Conservation (phyloP, 2,797 vertebrate genomes). For the Tiaroga cobitis region DNA sequence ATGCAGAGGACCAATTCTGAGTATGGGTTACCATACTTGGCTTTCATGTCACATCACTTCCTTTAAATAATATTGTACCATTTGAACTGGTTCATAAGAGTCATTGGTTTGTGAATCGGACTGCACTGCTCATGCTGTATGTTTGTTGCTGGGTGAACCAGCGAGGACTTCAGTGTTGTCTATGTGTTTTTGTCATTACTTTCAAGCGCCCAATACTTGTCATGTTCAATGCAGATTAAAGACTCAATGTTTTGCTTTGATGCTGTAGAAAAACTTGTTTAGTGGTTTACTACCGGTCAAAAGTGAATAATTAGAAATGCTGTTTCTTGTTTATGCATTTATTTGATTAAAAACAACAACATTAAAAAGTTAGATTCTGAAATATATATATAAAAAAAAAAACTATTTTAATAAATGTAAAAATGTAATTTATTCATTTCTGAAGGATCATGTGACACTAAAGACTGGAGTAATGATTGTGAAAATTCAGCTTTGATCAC, state of each 20-base stretch:
- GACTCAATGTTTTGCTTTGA: neutral
- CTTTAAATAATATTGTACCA: neutral
- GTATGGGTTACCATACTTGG: neutral
- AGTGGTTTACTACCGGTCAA: neutral
- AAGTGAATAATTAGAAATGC: neutral
- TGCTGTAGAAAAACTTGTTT: neutral
- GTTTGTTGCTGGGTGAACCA: neutral
- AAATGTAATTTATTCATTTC: neutral
- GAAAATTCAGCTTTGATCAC: neutral
- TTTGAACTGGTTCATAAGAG: neutral
- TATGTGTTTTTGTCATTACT: neutral
- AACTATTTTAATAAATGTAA: neutral
- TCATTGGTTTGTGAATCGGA: neutral
- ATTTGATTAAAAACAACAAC: neutral
- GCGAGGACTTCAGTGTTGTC: neutral
- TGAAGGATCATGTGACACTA: neutral
- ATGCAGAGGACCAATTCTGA: too few species aligned
- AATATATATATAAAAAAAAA: neutral
- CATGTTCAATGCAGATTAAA: neutral
- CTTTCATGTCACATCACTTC: neutral
- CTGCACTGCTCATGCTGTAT: neutral
- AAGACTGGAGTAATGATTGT: neutral
- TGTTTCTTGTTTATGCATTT: neutral
- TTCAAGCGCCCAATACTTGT: neutral
- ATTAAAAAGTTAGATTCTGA: neutral